Evolutionary conservation across 2,888 invertebrate species (phyloP).

Genomic region (Dicycla oo): DNA sequence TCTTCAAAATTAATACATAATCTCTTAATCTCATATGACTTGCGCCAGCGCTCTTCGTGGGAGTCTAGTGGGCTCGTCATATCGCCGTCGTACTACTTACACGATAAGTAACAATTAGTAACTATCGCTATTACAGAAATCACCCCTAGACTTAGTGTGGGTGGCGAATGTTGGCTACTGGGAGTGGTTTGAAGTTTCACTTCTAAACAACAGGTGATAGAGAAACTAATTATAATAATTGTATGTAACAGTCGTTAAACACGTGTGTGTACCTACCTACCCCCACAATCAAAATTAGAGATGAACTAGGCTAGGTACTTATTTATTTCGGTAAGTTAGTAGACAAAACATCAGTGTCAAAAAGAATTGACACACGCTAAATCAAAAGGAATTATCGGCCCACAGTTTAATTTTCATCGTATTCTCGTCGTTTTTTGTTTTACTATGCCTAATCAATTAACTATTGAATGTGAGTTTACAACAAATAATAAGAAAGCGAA

Average conservation of each 20-base stretch:
- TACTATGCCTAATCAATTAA: background rate
- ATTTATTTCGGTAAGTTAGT: background rate
- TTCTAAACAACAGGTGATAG: constrained; percentile 27
- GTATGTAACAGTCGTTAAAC: background rate
- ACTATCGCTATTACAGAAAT: constrained; percentile 70
- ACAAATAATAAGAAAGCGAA: background rate
- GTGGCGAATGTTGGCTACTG: constrained; percentile 51
- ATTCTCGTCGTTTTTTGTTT: background rate
- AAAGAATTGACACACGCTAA: background rate
- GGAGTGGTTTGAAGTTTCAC: constrained; percentile 14
- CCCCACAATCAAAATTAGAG: background rate
- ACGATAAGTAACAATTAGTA: constrained; percentile 73
- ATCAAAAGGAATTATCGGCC: background rate
- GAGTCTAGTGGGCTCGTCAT: constrained; percentile 66
- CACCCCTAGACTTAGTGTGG: constrained; percentile 57
- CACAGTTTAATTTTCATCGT: background rate
- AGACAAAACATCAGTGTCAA: too few species aligned
- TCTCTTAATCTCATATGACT: constrained; percentile 53
- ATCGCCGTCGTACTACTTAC: constrained; percentile 59
- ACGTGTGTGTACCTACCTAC: background rate
- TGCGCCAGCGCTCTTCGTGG: constrained; percentile 71
- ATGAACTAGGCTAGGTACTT: background rate
- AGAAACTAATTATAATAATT: constrained; percentile 8
- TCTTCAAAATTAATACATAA: constrained; percentile 29
- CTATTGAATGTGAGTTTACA: background rate